Percentiles rank a stretch among this genome's conserved stretches.
Evolutionary conservation across 2,113 vertebrate species (phyloP).

Genomic region (Salminus brasiliensis): DNA sequence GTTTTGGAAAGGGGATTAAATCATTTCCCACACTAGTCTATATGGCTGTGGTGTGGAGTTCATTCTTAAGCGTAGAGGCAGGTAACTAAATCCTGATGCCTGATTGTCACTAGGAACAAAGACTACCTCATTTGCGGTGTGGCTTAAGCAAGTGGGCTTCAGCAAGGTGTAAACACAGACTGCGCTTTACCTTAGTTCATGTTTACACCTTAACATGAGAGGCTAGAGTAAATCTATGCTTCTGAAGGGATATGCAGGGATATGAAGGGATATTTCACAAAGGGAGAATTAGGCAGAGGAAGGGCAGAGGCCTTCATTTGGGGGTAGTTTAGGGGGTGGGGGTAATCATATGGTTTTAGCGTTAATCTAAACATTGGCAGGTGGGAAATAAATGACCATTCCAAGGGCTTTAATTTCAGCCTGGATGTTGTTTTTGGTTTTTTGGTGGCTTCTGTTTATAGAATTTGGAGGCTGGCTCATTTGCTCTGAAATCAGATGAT

Average conservation of each 20-base stretch:
- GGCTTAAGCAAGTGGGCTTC: conserved; percentile 65
- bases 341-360: conserved; percentile 27
- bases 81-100: conserved; percentile 69
- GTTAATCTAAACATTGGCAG: conserved; percentile 4
- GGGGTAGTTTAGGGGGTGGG: background rate
- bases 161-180: conserved; percentile 73
- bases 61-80: conserved; percentile 63
- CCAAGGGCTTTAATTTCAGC: background rate
- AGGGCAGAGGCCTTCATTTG: conserved; percentile 20
- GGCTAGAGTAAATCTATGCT: conserved; percentile 33
- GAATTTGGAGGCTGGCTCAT: background rate
- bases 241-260: background rate
- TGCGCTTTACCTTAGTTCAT: conserved; percentile 72
- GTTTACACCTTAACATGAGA: conserved; percentile 72
- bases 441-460: background rate
- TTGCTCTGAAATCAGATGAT: background rate
- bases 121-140: conserved; percentile 69
- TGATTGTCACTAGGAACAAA: conserved; percentile 78
- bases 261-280: too few relatives aligned
- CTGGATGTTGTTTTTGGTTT: conserved; percentile 5
- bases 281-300: conserved; percentile 15
- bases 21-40: conserved; percentile 70
- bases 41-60: conserved; percentile 73
- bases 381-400: conserved; percentile 14
- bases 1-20: conserved; percentile 73